Conservation (phyloP, 2,113 vertebrate genomes). For the Planiliza haematocheilus region DNA sequence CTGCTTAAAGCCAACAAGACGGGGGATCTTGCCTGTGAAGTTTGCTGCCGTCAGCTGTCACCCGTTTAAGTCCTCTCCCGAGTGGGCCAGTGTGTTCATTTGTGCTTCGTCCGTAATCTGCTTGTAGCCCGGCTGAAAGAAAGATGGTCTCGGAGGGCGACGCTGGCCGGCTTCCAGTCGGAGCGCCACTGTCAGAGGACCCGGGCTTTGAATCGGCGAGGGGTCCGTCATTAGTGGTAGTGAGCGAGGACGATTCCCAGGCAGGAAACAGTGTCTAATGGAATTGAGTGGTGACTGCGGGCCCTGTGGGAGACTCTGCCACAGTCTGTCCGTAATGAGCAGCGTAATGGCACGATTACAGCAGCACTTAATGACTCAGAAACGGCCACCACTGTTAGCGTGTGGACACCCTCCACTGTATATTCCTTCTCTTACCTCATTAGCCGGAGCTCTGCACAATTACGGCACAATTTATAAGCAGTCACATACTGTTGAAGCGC, state of each 20-base stretch:
- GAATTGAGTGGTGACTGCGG: slow-evolving; percentile 68
- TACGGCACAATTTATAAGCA: slow-evolving; percentile 51
- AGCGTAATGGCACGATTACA: slow-evolving; percentile 78
- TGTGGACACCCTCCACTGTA: slow-evolving; percentile 50
- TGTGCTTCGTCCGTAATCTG: slow-evolving; percentile 65
- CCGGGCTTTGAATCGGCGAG: slow-evolving; percentile 58
- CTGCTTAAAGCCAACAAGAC: slow-evolving; percentile 48
- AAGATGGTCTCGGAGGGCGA: slow-evolving; percentile 54
- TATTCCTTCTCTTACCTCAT: slow-evolving; percentile 48
- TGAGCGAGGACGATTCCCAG: slow-evolving; percentile 61
- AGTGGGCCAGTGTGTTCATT: slow-evolving; percentile 56
- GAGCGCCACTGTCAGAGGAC: slow-evolving; percentile 58
- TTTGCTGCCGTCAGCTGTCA: slow-evolving; percentile 43
- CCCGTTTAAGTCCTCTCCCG: slow-evolving; percentile 47
- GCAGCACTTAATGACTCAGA: slow-evolving; percentile 77
- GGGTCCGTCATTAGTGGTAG: slow-evolving; percentile 62
- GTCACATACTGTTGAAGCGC: slow-evolving; percentile 12
- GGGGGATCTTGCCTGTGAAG: slow-evolving; percentile 25
- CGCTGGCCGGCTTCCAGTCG: slow-evolving; percentile 61
- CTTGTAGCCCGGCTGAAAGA: slow-evolving; percentile 61
- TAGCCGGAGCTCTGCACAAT: slow-evolving; percentile 56
- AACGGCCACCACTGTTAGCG: slow-evolving; percentile 62
- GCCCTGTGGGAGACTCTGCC: slow-evolving; percentile 76
- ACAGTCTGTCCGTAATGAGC: slow-evolving; percentile 79
- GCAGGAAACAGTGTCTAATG: slow-evolving; percentile 71